These are phyloP conservation scores for Zaprionus lineosus DNA, from an alignment of 2,888 invertebrate genomes.

Conservation along the genomic window DNA sequence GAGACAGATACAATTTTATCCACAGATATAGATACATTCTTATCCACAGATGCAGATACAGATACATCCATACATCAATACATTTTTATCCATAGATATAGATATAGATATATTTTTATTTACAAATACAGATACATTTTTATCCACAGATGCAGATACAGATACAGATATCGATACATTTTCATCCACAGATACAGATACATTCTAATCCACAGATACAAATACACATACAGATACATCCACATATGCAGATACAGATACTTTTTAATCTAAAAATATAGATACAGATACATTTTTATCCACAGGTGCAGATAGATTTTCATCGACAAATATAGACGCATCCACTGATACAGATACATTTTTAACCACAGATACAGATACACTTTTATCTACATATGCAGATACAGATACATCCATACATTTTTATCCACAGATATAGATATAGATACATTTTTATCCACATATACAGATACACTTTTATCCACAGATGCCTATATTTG, in stretches of 20 bases:
- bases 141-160: constrained; percentile 8
- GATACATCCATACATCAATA: not conserved
- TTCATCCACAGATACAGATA: too few relatives aligned
- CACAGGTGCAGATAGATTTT: too few relatives aligned
- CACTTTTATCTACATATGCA: too few relatives aligned
- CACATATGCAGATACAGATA: not conserved
- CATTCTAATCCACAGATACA: too few relatives aligned
- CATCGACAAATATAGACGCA: too few relatives aligned
- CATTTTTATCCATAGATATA: too few relatives aligned
- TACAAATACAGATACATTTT: not conserved
- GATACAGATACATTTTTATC: not conserved
- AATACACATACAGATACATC: constrained; percentile 25
- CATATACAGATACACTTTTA: not conserved
- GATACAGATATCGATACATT: too few relatives aligned
- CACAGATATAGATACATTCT: constrained; percentile 25
- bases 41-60: not conserved
- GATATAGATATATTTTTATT: not conserved
- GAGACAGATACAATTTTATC: too few relatives aligned
- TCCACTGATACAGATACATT: constrained; percentile 25
- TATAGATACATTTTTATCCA: not conserved
- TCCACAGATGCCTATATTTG: not conserved
- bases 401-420: not conserved
- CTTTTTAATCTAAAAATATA: too few relatives aligned
- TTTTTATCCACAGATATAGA: too few relatives aligned
- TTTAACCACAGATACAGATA: not conserved